phyloP scores from a whole-genome alignment of 2,797 vertebrate species.

The Fundulus diaphanus region DNA sequence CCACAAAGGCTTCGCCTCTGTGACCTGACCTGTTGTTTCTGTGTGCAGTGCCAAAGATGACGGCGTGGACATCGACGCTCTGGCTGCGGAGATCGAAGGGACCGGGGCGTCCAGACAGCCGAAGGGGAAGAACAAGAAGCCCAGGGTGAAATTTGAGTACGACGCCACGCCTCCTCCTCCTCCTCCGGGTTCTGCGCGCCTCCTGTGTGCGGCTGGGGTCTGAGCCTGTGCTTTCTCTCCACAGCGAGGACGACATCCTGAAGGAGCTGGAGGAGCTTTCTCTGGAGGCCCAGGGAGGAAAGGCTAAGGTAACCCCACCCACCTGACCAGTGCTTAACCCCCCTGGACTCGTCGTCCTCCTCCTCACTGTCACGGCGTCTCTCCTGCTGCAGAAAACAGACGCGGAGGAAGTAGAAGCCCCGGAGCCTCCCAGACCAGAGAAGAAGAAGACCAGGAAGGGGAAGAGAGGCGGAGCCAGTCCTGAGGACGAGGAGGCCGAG shows the following conservation, averaged over 20 bases:
- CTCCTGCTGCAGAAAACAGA: constrained; percentile 77
- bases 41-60: constrained; percentile 73
- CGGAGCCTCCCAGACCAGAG: constrained; percentile 82
- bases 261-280: constrained; percentile 95
- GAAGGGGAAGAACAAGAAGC: constrained; percentile 88
- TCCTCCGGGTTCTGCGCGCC: background rate
- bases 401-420: constrained; percentile 75
- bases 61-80: constrained; percentile 88
- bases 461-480: constrained; percentile 78
- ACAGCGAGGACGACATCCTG: constrained; percentile 95
- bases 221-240: constrained; percentile 8
- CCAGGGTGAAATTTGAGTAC: constrained; percentile 85
- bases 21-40: background rate
- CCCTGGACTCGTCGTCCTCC: too few species aligned
- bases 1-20: background rate
- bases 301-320: constrained; percentile 68
- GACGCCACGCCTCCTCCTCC: background rate
- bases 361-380: background rate
- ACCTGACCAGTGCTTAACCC: too few species aligned
- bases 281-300: constrained; percentile 87
- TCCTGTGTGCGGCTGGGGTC: background rate
- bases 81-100: constrained; percentile 93
- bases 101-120: constrained; percentile 89
- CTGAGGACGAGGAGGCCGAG: constrained; percentile 85
- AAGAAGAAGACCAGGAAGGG: constrained; percentile 92